Percentiles rank a stretch among this genome's conserved stretches.
These are phyloP conservation scores for Nipponacmea schrenckii DNA, from an alignment of 2,888 invertebrate genomes.

Conservation along the genomic window DNA sequence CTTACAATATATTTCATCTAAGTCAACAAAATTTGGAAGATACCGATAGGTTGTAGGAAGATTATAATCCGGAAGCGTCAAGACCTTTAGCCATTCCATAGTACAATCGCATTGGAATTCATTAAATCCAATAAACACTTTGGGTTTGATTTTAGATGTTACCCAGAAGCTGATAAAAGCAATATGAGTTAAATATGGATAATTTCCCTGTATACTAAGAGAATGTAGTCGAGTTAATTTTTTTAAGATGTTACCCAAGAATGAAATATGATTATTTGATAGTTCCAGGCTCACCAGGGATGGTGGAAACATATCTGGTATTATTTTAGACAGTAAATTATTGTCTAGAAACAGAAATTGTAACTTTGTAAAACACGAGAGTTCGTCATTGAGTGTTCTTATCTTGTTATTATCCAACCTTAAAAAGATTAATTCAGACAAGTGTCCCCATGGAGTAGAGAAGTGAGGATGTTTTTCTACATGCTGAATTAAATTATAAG, in stretches of 20 bases:
- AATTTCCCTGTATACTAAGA: neutral
- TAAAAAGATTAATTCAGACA: neutral
- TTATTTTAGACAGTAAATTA: neutral
- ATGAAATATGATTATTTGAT: neutral
- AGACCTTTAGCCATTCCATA: neutral
- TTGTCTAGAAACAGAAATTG: neutral
- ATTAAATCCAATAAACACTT: neutral
- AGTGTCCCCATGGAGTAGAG: neutral
- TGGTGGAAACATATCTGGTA: neutral
- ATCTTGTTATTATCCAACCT: neutral
- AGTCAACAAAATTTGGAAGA: neutral
- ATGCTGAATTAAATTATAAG: neutral
- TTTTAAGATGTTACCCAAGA: neutral
- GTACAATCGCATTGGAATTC: neutral
- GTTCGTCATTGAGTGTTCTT: neutral
- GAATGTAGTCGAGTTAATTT: neutral
- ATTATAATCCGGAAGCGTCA: neutral
- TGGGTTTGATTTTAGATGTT: neutral
- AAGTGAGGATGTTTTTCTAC: neutral
- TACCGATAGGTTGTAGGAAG: neutral
- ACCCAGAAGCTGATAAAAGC: neutral
- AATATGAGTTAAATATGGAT: neutral
- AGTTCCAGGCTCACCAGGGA: neutral
- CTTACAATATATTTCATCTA: neutral
- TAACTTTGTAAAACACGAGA: neutral